Evolutionary conservation across 2,113 vertebrate species (phyloP).

Genomic region (Leptosomus discolor): DNA sequence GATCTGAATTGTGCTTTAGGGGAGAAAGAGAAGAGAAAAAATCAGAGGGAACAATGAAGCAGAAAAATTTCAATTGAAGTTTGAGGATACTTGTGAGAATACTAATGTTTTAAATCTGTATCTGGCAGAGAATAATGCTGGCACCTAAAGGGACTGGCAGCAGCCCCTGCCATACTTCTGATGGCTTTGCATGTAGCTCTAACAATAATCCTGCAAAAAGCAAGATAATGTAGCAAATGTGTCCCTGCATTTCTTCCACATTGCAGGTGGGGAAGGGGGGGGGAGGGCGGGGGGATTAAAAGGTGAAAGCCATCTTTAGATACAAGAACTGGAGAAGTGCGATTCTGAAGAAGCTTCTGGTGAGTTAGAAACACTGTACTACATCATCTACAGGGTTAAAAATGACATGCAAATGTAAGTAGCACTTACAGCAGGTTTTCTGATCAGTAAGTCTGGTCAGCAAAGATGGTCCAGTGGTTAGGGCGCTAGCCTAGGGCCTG

Average conservation of each 20-base stretch:
- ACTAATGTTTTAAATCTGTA: background rate
- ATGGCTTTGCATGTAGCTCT: background rate
- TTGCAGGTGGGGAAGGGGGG: accelerated
- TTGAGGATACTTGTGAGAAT: background rate
- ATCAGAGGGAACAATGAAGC: background rate
- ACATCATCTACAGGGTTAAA: slow-evolving; percentile 57
- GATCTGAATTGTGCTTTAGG: slow-evolving; percentile 2
- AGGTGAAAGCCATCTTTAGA: background rate
- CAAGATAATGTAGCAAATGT: background rate
- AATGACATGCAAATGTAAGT: slow-evolving; percentile 59
- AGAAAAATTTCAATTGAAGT: background rate
- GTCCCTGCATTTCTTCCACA: background rate
- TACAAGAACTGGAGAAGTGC: background rate
- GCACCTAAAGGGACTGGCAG: background rate
- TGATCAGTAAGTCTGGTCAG: slow-evolving; percentile 67
- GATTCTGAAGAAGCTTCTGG: background rate
- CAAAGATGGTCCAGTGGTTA: slow-evolving; percentile 59
- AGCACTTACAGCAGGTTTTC: slow-evolving; percentile 67
- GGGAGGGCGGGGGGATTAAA: background rate
- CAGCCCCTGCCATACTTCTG: background rate
- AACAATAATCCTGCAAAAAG: background rate
- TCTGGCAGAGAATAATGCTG: background rate
- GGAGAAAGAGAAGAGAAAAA: slow-evolving; percentile 28
- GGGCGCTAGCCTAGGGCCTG: slow-evolving; percentile 57
- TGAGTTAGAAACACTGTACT: slow-evolving; percentile 55